Evolutionary conservation across 2,113 vertebrate genomes (phyloP).

Genomic region (Pteropus alecto): DNA sequence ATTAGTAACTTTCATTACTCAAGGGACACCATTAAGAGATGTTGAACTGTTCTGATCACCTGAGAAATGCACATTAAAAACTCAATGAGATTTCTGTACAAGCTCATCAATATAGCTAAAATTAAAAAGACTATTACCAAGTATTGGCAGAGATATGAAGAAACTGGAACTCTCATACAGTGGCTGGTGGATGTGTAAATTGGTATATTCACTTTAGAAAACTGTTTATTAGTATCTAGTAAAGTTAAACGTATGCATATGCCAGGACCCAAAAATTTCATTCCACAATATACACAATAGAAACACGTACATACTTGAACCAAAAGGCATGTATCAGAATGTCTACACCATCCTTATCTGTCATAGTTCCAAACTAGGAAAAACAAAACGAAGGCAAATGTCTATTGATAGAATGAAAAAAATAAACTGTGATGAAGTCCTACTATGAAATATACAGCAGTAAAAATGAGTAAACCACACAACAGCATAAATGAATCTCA

Average conservation of each 20-base stretch:
- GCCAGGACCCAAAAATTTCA: not conserved
- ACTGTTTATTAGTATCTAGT: not conserved
- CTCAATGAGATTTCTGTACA: not conserved
- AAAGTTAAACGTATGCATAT: not conserved
- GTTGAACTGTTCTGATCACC: not conserved
- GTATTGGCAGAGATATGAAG: not conserved
- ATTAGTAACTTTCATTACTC: not conserved
- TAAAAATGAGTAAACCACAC: not conserved
- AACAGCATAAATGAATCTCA: not conserved
- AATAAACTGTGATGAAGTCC: not conserved
- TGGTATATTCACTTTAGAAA: not conserved
- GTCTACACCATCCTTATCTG: not conserved
- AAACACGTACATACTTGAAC: not conserved
- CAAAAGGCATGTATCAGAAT: not conserved
- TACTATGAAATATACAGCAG: not conserved
- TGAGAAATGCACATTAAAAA: not conserved
- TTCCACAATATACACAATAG: not conserved
- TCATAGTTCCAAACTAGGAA: not conserved
- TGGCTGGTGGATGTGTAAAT: not conserved
- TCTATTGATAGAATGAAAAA: not conserved
- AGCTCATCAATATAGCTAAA: not conserved
- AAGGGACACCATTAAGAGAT: not conserved
- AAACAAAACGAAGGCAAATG: not conserved
- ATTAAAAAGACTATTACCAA: not conserved
- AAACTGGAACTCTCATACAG: not conserved